phyloP scores from a whole-genome alignment of 1,140 invertebrate species.

The Aphaenogaster rudis region DNA sequence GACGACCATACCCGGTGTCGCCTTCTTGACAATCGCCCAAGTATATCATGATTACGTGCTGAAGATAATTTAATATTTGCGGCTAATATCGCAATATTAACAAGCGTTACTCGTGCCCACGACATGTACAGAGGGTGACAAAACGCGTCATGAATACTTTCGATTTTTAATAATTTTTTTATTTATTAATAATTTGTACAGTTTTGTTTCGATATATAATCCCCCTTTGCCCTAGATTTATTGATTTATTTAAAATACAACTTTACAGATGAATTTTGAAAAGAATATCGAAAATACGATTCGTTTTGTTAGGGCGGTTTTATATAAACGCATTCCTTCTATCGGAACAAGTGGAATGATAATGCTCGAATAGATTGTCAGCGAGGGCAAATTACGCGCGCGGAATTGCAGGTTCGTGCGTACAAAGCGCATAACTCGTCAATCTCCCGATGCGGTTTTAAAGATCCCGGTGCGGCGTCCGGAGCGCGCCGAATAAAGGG shows the following conservation, averaged over 20 bases:
- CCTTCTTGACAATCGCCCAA: conserved; percentile 45
- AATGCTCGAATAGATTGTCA: conserved; percentile 23
- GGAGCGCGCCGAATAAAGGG: conserved; percentile 69
- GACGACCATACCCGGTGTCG: conserved; percentile 51
- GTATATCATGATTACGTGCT: conserved; percentile 30
- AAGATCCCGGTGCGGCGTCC: conserved; percentile 29
- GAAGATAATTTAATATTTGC: conserved; percentile 24
- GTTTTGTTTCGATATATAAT: too few species aligned
- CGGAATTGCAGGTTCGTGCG: conserved; percentile 33
- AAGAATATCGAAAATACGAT: not conserved
- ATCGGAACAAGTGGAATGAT: not conserved
- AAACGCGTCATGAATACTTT: too few species aligned
- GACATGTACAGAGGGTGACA: too few species aligned
- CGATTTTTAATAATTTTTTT: too few species aligned
- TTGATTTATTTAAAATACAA: not conserved
- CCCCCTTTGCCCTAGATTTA: not conserved
- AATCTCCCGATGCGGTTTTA: conserved; percentile 37
- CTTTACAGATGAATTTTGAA: not conserved
- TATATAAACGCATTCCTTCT: not conserved
- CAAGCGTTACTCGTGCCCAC: not conserved
- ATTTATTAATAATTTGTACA: too few species aligned
- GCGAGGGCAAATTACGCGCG: conserved; percentile 30
- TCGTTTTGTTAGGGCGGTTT: not conserved
- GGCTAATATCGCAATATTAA: not conserved
- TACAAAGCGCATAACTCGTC: conserved; percentile 50